phyloP scores from a whole-genome alignment of 2,113 vertebrate species.

The Heliornis fulica region DNA sequence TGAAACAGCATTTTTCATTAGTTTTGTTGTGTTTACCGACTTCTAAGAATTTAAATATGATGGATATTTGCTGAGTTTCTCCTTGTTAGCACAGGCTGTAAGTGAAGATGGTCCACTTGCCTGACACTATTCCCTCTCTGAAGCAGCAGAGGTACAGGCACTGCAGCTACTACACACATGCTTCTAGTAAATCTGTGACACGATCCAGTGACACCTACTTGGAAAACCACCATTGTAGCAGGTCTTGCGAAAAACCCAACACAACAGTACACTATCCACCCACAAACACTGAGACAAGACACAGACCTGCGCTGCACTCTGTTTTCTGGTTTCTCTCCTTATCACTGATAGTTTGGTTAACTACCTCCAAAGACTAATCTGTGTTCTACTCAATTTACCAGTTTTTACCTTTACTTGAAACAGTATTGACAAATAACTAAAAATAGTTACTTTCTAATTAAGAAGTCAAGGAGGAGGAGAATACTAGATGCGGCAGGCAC shows the following conservation, averaged over 20 bases:
- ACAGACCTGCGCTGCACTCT: not conserved
- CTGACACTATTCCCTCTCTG: not conserved
- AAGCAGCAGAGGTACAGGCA: not conserved
- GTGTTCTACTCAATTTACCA: not conserved
- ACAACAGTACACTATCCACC: not conserved
- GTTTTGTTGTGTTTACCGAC: not conserved
- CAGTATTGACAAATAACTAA: not conserved
- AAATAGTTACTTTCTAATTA: not conserved
- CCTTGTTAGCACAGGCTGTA: not conserved
- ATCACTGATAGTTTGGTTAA: not conserved
- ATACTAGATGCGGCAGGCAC: not conserved
- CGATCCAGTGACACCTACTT: not conserved
- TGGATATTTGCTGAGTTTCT: not conserved
- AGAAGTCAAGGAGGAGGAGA: not conserved
- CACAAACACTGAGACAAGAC: not conserved
- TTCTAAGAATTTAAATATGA: not conserved
- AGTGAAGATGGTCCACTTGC: not conserved
- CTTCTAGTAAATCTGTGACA: not conserved
- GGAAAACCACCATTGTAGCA: not conserved
- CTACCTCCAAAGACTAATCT: not conserved
- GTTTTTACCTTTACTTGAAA: not conserved
- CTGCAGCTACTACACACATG: not conserved
- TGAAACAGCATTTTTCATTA: not conserved
- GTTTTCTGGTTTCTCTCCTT: not conserved
- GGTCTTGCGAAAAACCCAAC: not conserved